Percentiles rank a stretch among this genome's conserved stretches.
Conservation (phyloP, 2,888 invertebrate species). For the Apodemia zela region DNA sequence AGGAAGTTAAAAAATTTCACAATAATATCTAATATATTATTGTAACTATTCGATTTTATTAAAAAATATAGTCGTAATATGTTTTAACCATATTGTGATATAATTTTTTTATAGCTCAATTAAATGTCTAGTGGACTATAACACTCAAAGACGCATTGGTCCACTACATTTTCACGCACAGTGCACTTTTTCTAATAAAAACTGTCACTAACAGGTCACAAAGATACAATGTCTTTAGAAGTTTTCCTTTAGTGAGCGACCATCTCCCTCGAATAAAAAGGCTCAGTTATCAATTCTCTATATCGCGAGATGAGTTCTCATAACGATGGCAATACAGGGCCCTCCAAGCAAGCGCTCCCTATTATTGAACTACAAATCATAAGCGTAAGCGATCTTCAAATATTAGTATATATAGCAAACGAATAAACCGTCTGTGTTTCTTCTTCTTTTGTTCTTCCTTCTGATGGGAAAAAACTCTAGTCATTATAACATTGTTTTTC, state of each 20-base stretch:
- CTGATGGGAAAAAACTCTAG: too few species aligned
- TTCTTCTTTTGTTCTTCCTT: too few species aligned
- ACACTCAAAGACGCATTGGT: not conserved
- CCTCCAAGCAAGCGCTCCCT: slow-evolving; percentile 34
- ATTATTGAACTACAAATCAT: slow-evolving; percentile 37
- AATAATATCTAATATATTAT: too few species aligned
- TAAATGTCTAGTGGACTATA: not conserved
- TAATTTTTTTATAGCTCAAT: not conserved
- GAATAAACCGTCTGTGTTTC: too few species aligned
- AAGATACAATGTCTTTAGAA: slow-evolving; percentile 32
- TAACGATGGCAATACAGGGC: slow-evolving; percentile 71
- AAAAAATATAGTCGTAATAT: too few species aligned
- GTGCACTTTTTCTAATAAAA: slow-evolving; percentile 18
- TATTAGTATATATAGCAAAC: slow-evolving; percentile 4
- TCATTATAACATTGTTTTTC: too few species aligned
- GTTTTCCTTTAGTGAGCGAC: slow-evolving; percentile 37
- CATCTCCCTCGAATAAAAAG: slow-evolving; percentile 54
- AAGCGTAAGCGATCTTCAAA: slow-evolving; percentile 18
- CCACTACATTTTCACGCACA: slow-evolving; percentile 1
- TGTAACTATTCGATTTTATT: too few species aligned
- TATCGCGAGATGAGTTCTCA: slow-evolving; percentile 68
- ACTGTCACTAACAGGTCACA: slow-evolving; percentile 34
- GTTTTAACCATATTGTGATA: too few species aligned
- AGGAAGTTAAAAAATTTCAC: too few species aligned
- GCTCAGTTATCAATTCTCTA: slow-evolving; percentile 68